Conservation (phyloP, 2,888 invertebrate genomes). For the Girardia tigrina region DNA sequence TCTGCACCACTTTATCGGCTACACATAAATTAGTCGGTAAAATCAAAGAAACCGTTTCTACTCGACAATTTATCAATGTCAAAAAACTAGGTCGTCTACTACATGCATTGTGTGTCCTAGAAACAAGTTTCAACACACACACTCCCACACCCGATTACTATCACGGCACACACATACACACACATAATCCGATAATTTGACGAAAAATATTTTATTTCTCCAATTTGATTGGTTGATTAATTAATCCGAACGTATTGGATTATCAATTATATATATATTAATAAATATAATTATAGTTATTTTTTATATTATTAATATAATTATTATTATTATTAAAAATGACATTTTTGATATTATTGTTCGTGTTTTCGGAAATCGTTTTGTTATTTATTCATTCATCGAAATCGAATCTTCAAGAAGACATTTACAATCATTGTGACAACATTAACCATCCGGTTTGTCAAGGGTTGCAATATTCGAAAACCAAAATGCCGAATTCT, state of each 20-base stretch:
- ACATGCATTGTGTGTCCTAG: neutral
- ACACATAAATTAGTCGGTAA: conserved; percentile 12
- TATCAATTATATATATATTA: neutral
- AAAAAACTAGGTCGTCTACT: conserved; percentile 15
- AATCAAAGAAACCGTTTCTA: conserved; percentile 4
- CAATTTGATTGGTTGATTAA: neutral
- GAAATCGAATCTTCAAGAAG: conserved; percentile 25
- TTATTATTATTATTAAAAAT: no score
- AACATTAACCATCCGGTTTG: conserved; percentile 66
- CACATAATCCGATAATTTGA: neutral
- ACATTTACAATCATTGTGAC: conserved; percentile 57
- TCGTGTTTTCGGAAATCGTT: no score
- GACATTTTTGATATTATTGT: no score
- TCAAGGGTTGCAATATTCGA: conserved; percentile 69
- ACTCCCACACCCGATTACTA: neutral
- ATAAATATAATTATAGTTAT: no score
- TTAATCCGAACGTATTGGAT: neutral
- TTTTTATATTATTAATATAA: no score
- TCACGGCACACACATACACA: neutral
- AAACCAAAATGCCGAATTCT: conserved; percentile 72
- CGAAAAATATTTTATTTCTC: neutral
- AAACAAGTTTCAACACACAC: neutral
- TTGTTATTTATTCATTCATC: no score
- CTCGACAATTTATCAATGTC: conserved; percentile 18
- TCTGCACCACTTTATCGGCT: conserved; percentile 23